Evolutionary conservation across 1,140 invertebrate genomes (phyloP).

Genomic region (Lucilia cuprina): DNA sequence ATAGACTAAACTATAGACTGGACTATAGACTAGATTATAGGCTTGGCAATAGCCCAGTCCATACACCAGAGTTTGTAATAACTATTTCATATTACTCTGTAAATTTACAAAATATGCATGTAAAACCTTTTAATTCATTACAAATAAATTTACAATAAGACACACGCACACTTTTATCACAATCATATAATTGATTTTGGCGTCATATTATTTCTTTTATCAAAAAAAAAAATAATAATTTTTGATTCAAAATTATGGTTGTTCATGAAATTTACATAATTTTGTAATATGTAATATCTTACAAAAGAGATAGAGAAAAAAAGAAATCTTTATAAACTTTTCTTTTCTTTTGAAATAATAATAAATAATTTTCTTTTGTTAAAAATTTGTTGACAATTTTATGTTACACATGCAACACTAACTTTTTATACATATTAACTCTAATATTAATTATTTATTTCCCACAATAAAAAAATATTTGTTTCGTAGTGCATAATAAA

Average conservation of each 20-base stretch:
- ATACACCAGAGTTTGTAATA: too few species aligned
- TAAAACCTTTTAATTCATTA: too few species aligned
- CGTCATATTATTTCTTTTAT: background rate
- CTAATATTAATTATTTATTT: background rate
- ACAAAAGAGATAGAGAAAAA: background rate
- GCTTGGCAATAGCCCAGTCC: too few species aligned
- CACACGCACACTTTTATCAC: background rate
- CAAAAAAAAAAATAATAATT: background rate
- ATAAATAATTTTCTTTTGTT: background rate
- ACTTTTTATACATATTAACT: too few species aligned
- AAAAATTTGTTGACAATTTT: background rate
- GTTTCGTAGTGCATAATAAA: background rate
- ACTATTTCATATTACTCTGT: too few species aligned
- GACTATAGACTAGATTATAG: too few species aligned
- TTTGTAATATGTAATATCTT: background rate
- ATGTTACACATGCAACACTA: too few species aligned
- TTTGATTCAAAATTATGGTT: background rate
- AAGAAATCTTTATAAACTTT: background rate
- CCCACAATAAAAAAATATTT: background rate
- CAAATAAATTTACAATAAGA: too few species aligned
- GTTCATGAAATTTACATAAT: background rate
- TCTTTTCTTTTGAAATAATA: background rate
- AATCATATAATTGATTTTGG: background rate
- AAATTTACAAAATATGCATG: too few species aligned
- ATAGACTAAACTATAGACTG: too few species aligned